Base-by-base conservation (phyloP, 2,113 vertebrate species). In the Toxotes chatareus region DNA sequence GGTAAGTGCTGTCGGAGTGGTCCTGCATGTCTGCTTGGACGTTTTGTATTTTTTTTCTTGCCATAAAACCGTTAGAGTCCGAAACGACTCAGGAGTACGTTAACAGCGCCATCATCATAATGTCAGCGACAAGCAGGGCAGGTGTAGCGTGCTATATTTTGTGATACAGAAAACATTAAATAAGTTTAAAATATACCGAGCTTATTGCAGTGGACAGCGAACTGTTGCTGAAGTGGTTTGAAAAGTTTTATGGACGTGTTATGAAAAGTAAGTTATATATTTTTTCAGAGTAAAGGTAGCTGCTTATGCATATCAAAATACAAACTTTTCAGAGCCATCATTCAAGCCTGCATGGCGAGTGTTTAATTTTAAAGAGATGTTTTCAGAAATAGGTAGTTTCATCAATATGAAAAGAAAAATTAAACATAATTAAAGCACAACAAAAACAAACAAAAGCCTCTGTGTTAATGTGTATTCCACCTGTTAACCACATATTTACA, bases 21-120 rank as follows among this genome's bases (percentile, higher is more conserved):
- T 27, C 23, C 7, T 31, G 7, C 0, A n/a, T 0, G 46, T 34
- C 13, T 19, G 23, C 2, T 4, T 12, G 13, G 1, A 13, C 0
- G 9, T 31, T 47, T 63, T 19, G 49, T 47, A 53, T n/a, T 21
- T 21, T 5, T 1, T 44, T 23, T 27, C 53, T 27, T 27, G n/a
- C n/a, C 51, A 53, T n/a, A 10, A n/a, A 53, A 8, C 51, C 51
- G 3, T 1, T 3, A 23, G 9, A 27, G 27, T 10, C 9, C 53
- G 9, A 10, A 23, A 23, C 10, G 53, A 55, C 10, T 1, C 53
- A 56, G 27, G 21, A 51, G 19, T 6, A 49, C n/a, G 55, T 57
- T 57, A 14, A 57, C 55, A 14, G 19, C 0, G 65, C 5, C 14
- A 32, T 32, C 8, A 10, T 34, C 1, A 1, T 27, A 56, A 56